Conservation (phyloP, 1,140 invertebrate species). For the Sycophaga agraensis region DNA sequence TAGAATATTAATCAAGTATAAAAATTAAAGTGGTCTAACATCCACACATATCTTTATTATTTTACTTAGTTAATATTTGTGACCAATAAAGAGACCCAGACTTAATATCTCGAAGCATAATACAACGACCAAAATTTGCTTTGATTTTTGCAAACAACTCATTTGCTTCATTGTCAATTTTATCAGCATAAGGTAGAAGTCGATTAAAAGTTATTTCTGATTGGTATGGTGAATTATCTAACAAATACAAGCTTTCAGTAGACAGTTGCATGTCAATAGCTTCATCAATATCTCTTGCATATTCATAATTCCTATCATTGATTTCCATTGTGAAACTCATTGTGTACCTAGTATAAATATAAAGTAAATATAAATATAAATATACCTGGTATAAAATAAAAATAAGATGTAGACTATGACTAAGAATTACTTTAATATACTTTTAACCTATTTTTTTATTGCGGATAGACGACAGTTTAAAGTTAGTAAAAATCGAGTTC, state of each 20-base stretch:
- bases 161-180: slow-evolving; percentile 68
- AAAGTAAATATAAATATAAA: no score
- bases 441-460: no score
- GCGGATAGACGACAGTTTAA: no score
- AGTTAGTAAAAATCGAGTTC: no score
- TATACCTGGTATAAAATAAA: no score
- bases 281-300: no score
- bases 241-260: slow-evolving; percentile 3
- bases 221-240: slow-evolving; percentile 45
- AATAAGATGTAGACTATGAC: no score
- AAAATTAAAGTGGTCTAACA: background rate
- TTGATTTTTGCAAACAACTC: slow-evolving; percentile 66
- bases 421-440: no score
- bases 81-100: slow-evolving; percentile 68
- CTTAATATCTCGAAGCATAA: slow-evolving; percentile 69
- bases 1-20: slow-evolving; percentile 27
- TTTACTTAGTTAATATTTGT: slow-evolving; percentile 65
- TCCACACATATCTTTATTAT: background rate
- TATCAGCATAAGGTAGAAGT: slow-evolving; percentile 67
- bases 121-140: slow-evolving; percentile 66
- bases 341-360: no score
- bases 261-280: background rate
- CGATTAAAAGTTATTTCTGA: slow-evolving; percentile 67
- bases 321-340: no score
- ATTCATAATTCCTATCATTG: no score